A percentile compares a stretch with the other conserved stretches of the same genome.
phyloP scores from a whole-genome alignment of 37 sponge, comb jelly and placozoan species.

The Theonella swinhoei region DNA sequence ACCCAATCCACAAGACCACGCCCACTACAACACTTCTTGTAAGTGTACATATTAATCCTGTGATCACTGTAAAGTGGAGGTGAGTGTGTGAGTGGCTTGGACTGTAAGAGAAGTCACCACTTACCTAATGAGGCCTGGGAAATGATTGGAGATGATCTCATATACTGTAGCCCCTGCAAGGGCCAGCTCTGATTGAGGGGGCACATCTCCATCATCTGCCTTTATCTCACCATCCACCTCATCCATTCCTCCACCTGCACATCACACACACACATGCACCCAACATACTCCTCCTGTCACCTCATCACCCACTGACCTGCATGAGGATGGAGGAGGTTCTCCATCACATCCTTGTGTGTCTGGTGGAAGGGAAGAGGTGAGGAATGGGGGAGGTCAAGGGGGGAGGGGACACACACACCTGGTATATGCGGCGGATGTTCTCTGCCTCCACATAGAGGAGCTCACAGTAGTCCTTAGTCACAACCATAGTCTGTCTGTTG shows the following conservation, averaged over 20 bases:
- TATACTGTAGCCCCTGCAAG: slow-evolving; percentile 54
- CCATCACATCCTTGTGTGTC: slow-evolving; percentile 33
- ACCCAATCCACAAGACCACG: slow-evolving; percentile 80
- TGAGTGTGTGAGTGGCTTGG: not conserved
- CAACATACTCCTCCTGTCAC: not conserved
- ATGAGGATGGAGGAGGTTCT: slow-evolving; percentile 11
- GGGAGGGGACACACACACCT: not conserved
- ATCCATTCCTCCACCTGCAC: not conserved
- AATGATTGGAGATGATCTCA: slow-evolving; percentile 64
- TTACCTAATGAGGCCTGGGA: slow-evolving; percentile 41
- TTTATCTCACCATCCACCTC: slow-evolving; percentile 2
- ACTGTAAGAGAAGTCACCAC: not conserved
- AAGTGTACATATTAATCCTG: slow-evolving; percentile 57
- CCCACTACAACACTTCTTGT: slow-evolving; percentile 75
- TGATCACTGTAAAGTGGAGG: slow-evolving; percentile 31
- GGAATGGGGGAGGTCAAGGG: not conserved
- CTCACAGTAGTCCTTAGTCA: slow-evolving; percentile 54
- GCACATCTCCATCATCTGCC: not conserved
- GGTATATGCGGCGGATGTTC: slow-evolving; percentile 56
- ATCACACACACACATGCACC: not conserved
- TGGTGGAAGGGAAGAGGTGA: not conserved
- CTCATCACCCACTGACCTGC: not conserved
- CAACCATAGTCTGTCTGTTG: slow-evolving; percentile 49
- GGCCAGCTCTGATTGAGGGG: slow-evolving; percentile 45
- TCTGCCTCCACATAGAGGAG: slow-evolving; percentile 60